Evolutionary conservation across 2,113 vertebrate species (phyloP).

Genomic region (Saimiri boliviensis): DNA sequence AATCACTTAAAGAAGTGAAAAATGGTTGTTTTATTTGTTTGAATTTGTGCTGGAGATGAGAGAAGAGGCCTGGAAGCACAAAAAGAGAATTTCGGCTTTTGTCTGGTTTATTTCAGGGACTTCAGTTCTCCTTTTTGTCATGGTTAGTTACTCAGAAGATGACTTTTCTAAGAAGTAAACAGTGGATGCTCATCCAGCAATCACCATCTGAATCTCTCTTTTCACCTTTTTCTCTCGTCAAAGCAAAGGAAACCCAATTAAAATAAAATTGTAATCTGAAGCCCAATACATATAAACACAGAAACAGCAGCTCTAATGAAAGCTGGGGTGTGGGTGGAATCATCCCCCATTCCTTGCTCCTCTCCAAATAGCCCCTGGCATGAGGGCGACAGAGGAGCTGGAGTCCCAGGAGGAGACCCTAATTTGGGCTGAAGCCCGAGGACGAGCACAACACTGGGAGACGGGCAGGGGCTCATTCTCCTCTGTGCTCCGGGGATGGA

Average conservation of each 20-base stretch:
- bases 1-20: not conserved
- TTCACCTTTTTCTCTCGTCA: not conserved
- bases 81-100: not conserved
- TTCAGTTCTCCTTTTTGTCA: not conserved
- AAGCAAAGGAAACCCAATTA: not conserved
- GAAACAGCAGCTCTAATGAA: not conserved
- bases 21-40: not conserved
- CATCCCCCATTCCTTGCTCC: not conserved
- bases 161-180: not conserved
- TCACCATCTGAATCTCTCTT: not conserved
- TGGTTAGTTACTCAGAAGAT: not conserved
- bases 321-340: not conserved
- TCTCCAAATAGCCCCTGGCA: accelerated
- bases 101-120: not conserved
- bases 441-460: accelerated
- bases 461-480: accelerated
- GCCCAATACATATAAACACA: not conserved
- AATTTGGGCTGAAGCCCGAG: accelerated
- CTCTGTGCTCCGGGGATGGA: accelerated
- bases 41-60: not conserved
- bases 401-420: accelerated
- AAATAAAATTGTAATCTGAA: not conserved
- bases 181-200: not conserved
- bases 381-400: not conserved
- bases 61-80: not conserved